Percentiles rank a stretch among this genome's conserved stretches.
Conservation (phyloP, 2,113 vertebrate genomes). For the Tichodroma muraria region DNA sequence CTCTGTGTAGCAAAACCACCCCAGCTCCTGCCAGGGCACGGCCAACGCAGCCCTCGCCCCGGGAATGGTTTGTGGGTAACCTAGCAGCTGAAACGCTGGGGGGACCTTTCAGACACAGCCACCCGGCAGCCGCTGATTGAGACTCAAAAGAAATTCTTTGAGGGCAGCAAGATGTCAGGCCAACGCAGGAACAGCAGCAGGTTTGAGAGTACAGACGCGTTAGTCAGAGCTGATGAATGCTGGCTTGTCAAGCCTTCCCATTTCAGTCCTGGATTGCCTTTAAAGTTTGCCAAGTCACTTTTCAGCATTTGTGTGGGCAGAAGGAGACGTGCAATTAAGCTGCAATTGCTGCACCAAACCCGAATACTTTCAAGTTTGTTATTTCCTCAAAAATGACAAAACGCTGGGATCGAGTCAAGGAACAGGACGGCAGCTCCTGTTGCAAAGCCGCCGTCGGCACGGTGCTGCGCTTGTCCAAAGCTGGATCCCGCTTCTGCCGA, state of each 20-base stretch:
- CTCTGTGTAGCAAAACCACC: background rate
- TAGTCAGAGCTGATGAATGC: slow-evolving; percentile 65
- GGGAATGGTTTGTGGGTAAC: background rate
- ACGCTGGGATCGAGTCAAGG: slow-evolving; percentile 36
- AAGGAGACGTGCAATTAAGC: slow-evolving; percentile 64
- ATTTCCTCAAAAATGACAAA: slow-evolving; percentile 59
- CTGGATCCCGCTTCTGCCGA: background rate
- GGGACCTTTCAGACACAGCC: background rate
- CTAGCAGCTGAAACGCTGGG: background rate
- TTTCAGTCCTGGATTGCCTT: slow-evolving; percentile 63
- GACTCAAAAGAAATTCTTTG: slow-evolving; percentile 51
- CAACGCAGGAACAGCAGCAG: slow-evolving; percentile 60
- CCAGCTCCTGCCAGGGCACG: background rate
- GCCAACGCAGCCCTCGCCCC: background rate
- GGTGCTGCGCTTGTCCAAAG: background rate
- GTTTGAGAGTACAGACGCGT: slow-evolving; percentile 62
- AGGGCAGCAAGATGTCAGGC: slow-evolving; percentile 61
- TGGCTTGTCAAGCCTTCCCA: slow-evolving; percentile 61
- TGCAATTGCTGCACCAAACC: slow-evolving; percentile 62
- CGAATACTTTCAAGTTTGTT: slow-evolving; percentile 56
- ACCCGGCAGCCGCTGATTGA: slow-evolving; percentile 22
- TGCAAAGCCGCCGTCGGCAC: background rate
- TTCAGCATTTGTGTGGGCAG: slow-evolving; percentile 67
- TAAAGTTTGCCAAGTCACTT: slow-evolving; percentile 66
- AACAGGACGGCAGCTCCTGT: slow-evolving; percentile 23